Base-by-base conservation (phyloP, 1,140 invertebrate genomes). In the Camponotus pennsylvanicus region DNA sequence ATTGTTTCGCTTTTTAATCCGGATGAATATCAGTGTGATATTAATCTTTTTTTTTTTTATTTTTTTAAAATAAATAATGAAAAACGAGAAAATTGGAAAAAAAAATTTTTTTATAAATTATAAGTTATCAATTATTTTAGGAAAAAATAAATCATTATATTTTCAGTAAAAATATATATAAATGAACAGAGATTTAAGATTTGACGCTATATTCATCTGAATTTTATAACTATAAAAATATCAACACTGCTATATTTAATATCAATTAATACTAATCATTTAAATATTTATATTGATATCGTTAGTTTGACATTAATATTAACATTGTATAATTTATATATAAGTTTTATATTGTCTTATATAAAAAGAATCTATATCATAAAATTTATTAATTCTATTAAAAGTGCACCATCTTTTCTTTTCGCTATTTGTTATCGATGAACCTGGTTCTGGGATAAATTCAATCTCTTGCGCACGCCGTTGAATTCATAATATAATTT, bases 401-500 rank as follows among this genome's bases (percentile, higher is more conserved):
- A n/a, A 42, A 42, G 34, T 9, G 1, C 3, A 34, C 2, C 9
- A 11, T 27, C 18, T 34, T 45, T 78, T 69, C 49, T 15, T 78
- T 37, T 57, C 11, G 15, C 15, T 32, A 40, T 77, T 13, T n/a
- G 61, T 42, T 57, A 40, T 15, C n/a, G 40, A 37, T 13, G 34
- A 69, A 70, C 21, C 8, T 49, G 64, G 55, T 69, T 79, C n/a
- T 79, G 37, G 37, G 40, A 70, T 70, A 70, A 80, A 37, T 57
- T 70, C 4, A 42, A 64, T 15, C 13, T 18, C 13, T n/a, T 27
- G 11, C n/a, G 64, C 63, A 42, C 45, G 18, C 4, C 49, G 9
- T 18, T 18, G 45, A 13, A 52, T 52, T 5, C 66, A 49, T 70
- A 18, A 70, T 80, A 70, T 70, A 80, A 80, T 70, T 80, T 80